Percentiles rank a stretch among this genome's conserved stretches.
Conservation (phyloP, 2,797 vertebrate genomes). For the Microctenopoma steveboyesi region DNA sequence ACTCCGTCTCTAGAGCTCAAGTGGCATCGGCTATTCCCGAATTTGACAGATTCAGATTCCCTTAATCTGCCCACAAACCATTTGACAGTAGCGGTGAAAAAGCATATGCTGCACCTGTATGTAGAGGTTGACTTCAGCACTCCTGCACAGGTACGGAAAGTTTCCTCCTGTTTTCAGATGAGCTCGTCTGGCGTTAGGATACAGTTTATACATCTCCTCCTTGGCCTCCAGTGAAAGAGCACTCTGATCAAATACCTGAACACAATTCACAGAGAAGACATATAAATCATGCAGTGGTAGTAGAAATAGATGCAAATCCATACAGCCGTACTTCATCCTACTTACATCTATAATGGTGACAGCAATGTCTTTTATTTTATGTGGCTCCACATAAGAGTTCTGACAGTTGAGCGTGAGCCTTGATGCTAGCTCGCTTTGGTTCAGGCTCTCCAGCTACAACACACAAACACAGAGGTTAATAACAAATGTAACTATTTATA, state of each 20-base stretch:
- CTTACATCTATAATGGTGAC: conserved; percentile 98
- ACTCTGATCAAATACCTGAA: conserved; percentile 97
- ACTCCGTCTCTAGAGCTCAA: too few relatives aligned
- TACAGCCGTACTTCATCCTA: not conserved
- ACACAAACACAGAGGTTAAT: not conserved
- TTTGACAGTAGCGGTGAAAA: too few relatives aligned
- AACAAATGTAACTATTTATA: not conserved
- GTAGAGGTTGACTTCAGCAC: conserved; percentile 97
- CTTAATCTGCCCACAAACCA: too few relatives aligned
- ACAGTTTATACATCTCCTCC: conserved; percentile 99
- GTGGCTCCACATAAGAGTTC: conserved; percentile 98
- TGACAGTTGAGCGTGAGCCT: conserved; percentile 98
- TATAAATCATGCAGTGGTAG: not conserved
- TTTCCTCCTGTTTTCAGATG: conserved; percentile 98
- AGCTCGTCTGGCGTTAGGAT: conserved; percentile 93
- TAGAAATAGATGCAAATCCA: rapidly evolving
- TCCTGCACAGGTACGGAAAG: conserved; percentile 96
- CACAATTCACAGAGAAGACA: not conserved
- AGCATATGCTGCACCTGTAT: conserved; percentile 79
- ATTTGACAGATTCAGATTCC: too few relatives aligned
- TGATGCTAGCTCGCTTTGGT: conserved; percentile 95
- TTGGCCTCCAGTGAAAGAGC: conserved; percentile 96
- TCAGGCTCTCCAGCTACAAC: conserved; percentile 92
- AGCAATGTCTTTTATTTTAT: conserved; percentile 95
- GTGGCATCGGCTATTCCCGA: too few relatives aligned